Conservation (phyloP, 2,888 invertebrate genomes). For the Apotomis turbidana region DNA sequence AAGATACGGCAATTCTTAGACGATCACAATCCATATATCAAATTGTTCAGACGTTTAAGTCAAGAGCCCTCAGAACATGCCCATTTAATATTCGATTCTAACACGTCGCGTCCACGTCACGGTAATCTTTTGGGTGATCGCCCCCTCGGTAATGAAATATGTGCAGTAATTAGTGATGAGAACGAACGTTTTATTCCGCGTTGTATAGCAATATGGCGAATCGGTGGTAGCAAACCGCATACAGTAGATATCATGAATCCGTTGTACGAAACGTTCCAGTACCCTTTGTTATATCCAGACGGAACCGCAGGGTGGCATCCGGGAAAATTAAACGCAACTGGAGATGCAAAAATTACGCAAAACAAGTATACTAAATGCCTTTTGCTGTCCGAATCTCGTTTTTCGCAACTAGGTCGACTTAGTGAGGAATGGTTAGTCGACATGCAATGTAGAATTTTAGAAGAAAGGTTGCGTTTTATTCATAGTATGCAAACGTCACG, state of each 20-base stretch:
- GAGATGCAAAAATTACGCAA: no score
- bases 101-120: conserved; percentile 9
- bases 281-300: no score
- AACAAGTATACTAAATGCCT: no score
- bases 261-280: neutral
- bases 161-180: neutral
- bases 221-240: neutral
- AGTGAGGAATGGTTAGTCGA: neutral
- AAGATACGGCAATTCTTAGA: neutral
- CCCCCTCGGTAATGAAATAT: conserved; percentile 1
- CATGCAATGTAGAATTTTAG: neutral
- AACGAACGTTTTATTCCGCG: neutral
- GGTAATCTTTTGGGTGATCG: conserved; percentile 14
- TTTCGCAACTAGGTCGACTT: neutral
- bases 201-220: neutral
- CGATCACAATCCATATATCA: neutral
- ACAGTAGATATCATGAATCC: neutral
- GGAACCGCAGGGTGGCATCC: no score
- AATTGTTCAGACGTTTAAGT: neutral
- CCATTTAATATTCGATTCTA: neutral
- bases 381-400: no score
- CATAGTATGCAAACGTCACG: neutral
- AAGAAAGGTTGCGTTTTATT: conserved; percentile 1
- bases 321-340: no score
- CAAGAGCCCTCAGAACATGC: neutral